Evolutionary conservation across 92 coral and sea anemone species (phyloP), one percentile per base, ranked within the genome.

Genomic region (Umimayanthus kanabou): DNA sequence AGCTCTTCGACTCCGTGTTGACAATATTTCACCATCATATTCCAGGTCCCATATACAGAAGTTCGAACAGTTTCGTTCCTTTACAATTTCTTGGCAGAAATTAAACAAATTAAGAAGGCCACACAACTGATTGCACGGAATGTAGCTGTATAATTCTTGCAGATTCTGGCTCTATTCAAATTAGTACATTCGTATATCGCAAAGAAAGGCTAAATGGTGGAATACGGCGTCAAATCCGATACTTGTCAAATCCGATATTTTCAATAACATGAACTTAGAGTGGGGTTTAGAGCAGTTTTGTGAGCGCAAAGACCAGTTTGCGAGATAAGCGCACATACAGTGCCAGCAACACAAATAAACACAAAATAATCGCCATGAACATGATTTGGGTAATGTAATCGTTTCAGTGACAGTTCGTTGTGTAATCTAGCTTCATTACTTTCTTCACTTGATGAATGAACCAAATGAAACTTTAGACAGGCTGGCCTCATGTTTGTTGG

Each of bases 311-410:
- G 28, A 55, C 13, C 25, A 72, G 57, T 72, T 67, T 20, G 42
- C n/a, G 55, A 69, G 58, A 45, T 45, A 50, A 39, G 43, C 65
- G 77, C 28, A 14, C 16, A 6, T 18, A 47, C 20, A 47, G 66
- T n/a, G 42, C 26, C 78, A 49, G 8, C 67, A 71, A 42, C 15
- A 69, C 87, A 83, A 69, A 83, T 71, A 83, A 70, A 83, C 77
- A 83, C 79, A 69, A 15, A 71, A 69, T 43, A 69, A 83, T 69
- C 25, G 53, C 77, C 20, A 83, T 70, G 43, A 83, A 83, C 67
- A 83, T 29, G 73, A 53, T 25, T 71, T 83, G 55, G 77, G 65
- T 58, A 83, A 70, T 83, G 87, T 45, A 83, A 70, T 83, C 85
- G 45, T 29, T 26, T 70, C 78, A 83, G 77, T 43, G 77, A 43